Evolutionary conservation across 2,888 invertebrate genomes (phyloP).

Genomic region (Rhagophthalmus giganteus): DNA sequence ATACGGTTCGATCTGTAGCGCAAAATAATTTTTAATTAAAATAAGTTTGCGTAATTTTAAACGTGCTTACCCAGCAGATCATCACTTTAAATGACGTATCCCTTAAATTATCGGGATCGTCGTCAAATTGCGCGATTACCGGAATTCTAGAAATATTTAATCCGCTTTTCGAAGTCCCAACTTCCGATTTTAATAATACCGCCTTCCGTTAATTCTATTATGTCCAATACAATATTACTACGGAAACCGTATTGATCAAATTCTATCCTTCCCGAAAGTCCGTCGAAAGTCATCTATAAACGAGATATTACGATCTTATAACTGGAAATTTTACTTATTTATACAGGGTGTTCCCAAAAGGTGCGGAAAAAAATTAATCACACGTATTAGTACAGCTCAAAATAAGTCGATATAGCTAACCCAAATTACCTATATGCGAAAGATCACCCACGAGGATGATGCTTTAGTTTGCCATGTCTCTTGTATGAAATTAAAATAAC

Average conservation of each 20-base stretch:
- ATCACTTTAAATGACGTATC: slow-evolving; percentile 71
- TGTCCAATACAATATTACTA: slow-evolving; percentile 51
- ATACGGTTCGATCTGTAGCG: slow-evolving; percentile 65
- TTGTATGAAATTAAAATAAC: no score
- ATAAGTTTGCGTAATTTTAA: no score
- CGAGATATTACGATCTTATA: no score
- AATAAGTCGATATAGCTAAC: no score
- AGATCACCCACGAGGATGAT: no score
- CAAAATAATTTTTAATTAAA: slow-evolving; percentile 13
- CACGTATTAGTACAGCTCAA: slow-evolving; percentile 44
- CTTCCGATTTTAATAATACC: slow-evolving; percentile 50
- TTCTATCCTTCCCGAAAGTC: slow-evolving; percentile 51
- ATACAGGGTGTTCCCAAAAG: slow-evolving; percentile 47
- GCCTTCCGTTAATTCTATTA: slow-evolving; percentile 52
- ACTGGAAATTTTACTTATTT: no score
- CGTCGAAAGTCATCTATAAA: no score
- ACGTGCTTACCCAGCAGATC: slow-evolving; percentile 10
- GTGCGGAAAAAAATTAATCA: neutral
- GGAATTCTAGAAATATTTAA: slow-evolving; percentile 53
- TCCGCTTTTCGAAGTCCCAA: slow-evolving; percentile 50
- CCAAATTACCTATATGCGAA: no score
- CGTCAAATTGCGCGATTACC: slow-evolving; percentile 31
- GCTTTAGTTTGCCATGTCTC: no score
- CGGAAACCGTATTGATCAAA: slow-evolving; percentile 54
- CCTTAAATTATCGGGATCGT: slow-evolving; percentile 65